Conservation (phyloP, 1,140 invertebrate genomes). For the Limonius californicus region DNA sequence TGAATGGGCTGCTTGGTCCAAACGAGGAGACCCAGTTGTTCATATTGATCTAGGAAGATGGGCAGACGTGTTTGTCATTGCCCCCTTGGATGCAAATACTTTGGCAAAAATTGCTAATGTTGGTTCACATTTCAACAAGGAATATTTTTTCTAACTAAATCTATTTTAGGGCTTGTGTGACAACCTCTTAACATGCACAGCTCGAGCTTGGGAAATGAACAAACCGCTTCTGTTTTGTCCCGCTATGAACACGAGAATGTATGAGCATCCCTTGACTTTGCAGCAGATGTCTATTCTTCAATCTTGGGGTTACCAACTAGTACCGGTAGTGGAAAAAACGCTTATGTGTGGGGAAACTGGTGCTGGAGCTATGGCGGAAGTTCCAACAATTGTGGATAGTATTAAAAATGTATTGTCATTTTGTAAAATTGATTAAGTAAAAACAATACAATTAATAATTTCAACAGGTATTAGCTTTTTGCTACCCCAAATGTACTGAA, state of each 20-base stretch:
- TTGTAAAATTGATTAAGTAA: no score
- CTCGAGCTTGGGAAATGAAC: conserved; percentile 86
- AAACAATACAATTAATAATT: no score
- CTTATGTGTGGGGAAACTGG: conserved; percentile 94
- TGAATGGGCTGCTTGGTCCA: conserved; percentile 92
- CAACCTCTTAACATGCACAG: conserved; percentile 91
- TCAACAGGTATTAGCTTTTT: no score
- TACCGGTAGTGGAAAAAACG: conserved; percentile 84
- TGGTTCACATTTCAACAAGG: conserved; percentile 27
- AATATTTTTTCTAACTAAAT: not conserved
- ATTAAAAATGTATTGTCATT: no score
- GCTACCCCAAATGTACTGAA: no score
- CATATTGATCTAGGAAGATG: conserved; percentile 96
- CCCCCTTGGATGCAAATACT: conserved; percentile 96
- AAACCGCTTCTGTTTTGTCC: conserved; percentile 93
- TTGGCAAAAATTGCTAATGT: conserved; percentile 87
- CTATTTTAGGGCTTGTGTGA: conserved; percentile 84
- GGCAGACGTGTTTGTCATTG: conserved; percentile 92
- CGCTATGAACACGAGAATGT: conserved; percentile 98
- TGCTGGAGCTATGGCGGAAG: conserved; percentile 91
- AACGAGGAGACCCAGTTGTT: conserved; percentile 89
- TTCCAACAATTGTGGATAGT: conserved; percentile 72
- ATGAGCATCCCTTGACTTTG: conserved; percentile 89
- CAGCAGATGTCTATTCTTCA: conserved; percentile 72
- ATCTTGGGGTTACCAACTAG: conserved; percentile 79